Base-by-base conservation (phyloP, 2,888 invertebrate species). In the Tetragnatha montana region DNA sequence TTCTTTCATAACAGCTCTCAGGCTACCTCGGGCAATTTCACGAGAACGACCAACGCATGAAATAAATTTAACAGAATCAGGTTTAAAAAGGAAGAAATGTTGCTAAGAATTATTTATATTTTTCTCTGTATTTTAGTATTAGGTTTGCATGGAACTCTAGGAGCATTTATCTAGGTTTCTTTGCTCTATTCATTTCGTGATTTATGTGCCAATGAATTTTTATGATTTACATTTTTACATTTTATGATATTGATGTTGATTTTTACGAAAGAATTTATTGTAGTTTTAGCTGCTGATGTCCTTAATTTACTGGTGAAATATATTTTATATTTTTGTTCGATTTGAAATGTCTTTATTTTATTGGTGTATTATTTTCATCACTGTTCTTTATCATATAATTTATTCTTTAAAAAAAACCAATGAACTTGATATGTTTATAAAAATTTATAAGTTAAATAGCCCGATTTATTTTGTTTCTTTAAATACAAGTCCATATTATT, bases 21-120 rank as follows among this genome's bases (percentile, higher is more conserved):
- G 80, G 60, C 60, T 89, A 22, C 89, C 89, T 10, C 84, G 75
- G 60, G 79, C 60, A 69, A 47, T 60, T 7, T 70, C 81, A 12
- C 19, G 47, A n/a, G 84, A 81, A 51, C 17, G 22, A n/a, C 89
- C 84, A 21, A 89, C 73, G 0, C 85, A 89, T 76, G 89, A 89
- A 81, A 89, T 89, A 51, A 80, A 71, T 8, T 71, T 89, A 10
- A 76, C 70, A 49, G 89, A 76, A 14, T 49, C 69, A 35, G 10
- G 21, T 50, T 51, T 22, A 4, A 89, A 89, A 21, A 89, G 84
- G 84, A 89, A 70, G 47, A 80, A 71, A 50, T 89, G 89, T 47
- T 89, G 89, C 14, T 81, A 74, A 74, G 21, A 21, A 70, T 10
- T 4, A 0, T 22, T 35, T 51, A 74, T 69, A 35, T 82, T 60